Percentiles rank a stretch among this genome's conserved stretches.
Conservation (phyloP, 2,113 vertebrate species). For the Stigmatopora argus region DNA sequence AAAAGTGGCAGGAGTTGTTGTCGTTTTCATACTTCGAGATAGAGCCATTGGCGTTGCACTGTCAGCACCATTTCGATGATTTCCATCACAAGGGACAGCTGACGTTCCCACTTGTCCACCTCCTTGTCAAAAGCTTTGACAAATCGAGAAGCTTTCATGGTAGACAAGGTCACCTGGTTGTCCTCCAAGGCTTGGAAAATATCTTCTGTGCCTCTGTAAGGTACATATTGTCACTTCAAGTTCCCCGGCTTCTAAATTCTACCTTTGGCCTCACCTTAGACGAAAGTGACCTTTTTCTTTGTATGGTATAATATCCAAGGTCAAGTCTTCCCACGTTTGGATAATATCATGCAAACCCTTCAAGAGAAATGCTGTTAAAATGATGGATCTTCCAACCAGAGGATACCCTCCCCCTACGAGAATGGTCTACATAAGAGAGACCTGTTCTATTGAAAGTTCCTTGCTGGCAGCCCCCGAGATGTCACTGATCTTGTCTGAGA, state of each 20-base stretch:
- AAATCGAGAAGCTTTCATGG: slow-evolving; percentile 83
- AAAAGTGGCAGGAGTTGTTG: neutral
- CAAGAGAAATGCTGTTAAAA: slow-evolving; percentile 7
- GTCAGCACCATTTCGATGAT: slow-evolving; percentile 79
- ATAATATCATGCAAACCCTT: slow-evolving; percentile 45
- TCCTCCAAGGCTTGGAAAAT: slow-evolving; percentile 82
- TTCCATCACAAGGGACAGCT: slow-evolving; percentile 79
- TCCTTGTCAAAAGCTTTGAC: slow-evolving; percentile 80
- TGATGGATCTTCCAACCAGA: neutral
- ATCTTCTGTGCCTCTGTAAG: slow-evolving; percentile 76
- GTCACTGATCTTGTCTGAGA: slow-evolving; percentile 72
- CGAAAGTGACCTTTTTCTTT: slow-evolving; percentile 45
- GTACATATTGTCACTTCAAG: neutral
- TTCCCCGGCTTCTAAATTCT: neutral
- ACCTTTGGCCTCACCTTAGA: slow-evolving; percentile 40
- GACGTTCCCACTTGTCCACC: slow-evolving; percentile 82
- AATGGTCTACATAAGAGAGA: slow-evolving; percentile 26
- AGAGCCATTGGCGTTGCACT: slow-evolving; percentile 85
- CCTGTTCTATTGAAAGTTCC: slow-evolving; percentile 83
- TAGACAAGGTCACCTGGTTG: slow-evolving; percentile 80
- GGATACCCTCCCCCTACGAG: neutral
- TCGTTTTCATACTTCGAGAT: slow-evolving; percentile 76
- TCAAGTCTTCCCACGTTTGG: slow-evolving; percentile 39
- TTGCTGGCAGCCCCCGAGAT: slow-evolving; percentile 80
- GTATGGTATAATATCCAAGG: slow-evolving; percentile 43